Conservation (phyloP, 2,797 vertebrate genomes). For the Paedocypris micromegethes region DNA sequence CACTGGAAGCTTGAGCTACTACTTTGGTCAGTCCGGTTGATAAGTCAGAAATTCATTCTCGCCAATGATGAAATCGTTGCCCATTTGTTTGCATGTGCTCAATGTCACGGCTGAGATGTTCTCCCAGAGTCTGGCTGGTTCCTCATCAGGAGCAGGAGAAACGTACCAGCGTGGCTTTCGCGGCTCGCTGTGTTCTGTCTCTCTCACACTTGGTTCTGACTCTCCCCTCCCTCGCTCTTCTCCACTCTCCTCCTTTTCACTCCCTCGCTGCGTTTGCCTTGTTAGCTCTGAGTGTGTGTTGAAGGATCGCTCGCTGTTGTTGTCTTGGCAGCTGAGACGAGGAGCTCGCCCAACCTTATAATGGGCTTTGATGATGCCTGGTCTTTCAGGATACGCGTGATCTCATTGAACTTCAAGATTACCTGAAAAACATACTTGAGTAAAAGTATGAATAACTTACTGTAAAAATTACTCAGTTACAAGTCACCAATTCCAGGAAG, state of each 20-base stretch:
- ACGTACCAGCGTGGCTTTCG: conserved; percentile 74
- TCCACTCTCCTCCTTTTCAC: conserved; percentile 37
- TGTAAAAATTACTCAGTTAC: no score
- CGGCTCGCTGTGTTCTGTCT: conserved; percentile 64
- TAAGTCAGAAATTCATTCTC: no score
- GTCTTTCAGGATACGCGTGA: not conserved
- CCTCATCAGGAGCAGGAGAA: conserved; percentile 27
- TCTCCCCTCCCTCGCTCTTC: conserved; percentile 46
- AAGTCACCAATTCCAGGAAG: no score
- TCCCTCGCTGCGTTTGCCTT: conserved; percentile 57
- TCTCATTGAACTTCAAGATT: no score
- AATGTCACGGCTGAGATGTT: not conserved
- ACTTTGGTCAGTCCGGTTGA: no score
- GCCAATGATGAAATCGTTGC: no score
- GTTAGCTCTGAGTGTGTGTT: conserved; percentile 55
- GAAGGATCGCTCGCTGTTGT: conserved; percentile 50
- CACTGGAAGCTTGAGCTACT: not conserved
- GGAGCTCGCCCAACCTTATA: conserved; percentile 52
- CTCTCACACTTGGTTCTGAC: conserved; percentile 57
- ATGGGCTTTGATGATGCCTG: conserved; percentile 34
- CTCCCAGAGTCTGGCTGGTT: not conserved
- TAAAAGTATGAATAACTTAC: no score
- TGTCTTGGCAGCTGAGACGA: conserved; percentile 59
- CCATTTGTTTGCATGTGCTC: not conserved
- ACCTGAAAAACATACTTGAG: no score